phyloP scores from a whole-genome alignment of 2,797 vertebrate species.

The Hapalemur alaotrensis region DNA sequence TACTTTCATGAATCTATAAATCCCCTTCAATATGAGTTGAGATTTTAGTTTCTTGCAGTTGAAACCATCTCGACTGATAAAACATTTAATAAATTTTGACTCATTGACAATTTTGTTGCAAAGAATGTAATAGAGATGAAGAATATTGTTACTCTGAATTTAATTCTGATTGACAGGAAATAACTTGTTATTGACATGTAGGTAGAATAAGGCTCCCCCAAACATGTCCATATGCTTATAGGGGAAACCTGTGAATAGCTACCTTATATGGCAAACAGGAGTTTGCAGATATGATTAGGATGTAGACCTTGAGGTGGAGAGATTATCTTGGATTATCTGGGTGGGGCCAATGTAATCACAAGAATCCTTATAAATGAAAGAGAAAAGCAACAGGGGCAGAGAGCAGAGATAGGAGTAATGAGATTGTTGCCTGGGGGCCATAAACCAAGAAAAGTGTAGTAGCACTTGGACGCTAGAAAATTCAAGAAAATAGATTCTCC shows the following conservation, averaged over 20 bases:
- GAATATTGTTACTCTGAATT: neutral
- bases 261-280: neutral
- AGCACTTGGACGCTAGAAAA: neutral
- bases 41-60: neutral
- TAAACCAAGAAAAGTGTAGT: neutral
- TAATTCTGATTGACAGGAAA: neutral
- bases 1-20: neutral
- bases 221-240: neutral
- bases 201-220: neutral
- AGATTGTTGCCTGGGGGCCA: neutral
- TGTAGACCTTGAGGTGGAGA: neutral
- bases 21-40: neutral
- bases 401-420: neutral
- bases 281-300: neutral
- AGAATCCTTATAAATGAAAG: neutral
- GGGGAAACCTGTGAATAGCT: neutral
- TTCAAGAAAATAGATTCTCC: neutral
- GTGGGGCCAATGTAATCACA: neutral
- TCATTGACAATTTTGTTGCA: neutral
- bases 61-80: neutral
- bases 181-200: neutral
- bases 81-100: neutral
- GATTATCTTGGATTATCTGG: neutral
- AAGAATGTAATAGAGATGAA: neutral
- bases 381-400: neutral